Evolutionary conservation across 2,888 invertebrate genomes (phyloP).

Genomic region (Eudemis profundana): DNA sequence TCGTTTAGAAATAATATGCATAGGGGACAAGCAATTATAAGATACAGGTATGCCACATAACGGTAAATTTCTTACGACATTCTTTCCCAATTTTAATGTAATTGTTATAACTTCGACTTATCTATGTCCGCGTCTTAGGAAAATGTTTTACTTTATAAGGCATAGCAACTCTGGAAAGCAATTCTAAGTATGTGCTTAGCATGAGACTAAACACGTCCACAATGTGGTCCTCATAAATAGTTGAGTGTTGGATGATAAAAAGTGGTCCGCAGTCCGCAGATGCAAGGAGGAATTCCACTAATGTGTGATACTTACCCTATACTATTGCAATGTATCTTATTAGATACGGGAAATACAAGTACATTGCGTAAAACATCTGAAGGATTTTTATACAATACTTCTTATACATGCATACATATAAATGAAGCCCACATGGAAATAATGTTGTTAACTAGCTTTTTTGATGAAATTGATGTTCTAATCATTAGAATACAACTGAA

Average conservation of each 20-base stretch:
- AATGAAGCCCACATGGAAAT: background rate
- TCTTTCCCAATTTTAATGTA: background rate
- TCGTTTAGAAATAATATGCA: slow-evolving; percentile 20
- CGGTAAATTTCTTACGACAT: background rate
- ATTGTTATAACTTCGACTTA: slow-evolving; percentile 1
- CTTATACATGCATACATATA: background rate
- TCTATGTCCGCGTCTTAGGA: background rate
- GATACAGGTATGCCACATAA: slow-evolving; percentile 2
- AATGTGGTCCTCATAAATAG: slow-evolving; percentile 31
- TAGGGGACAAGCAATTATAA: slow-evolving; percentile 9
- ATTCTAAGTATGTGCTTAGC: slow-evolving; percentile 18
- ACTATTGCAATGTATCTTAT: slow-evolving; percentile 15
- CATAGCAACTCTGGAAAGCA: background rate
- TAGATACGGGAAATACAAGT: background rate
- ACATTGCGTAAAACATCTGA: background rate
- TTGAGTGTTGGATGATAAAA: slow-evolving; percentile 33
- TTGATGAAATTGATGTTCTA: no score
- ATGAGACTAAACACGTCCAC: slow-evolving; percentile 28
- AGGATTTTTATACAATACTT: background rate
- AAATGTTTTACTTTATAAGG: slow-evolving; percentile 4
- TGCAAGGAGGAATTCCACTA: slow-evolving; percentile 27
- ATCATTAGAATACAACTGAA: no score
- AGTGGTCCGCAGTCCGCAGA: slow-evolving; percentile 30
- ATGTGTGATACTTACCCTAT: slow-evolving; percentile 9
- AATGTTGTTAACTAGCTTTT: background rate